Evolutionary conservation across 1,140 invertebrate species (phyloP), one percentile per base, ranked within the genome.

Genomic region (Neodiprion virginianus): DNA sequence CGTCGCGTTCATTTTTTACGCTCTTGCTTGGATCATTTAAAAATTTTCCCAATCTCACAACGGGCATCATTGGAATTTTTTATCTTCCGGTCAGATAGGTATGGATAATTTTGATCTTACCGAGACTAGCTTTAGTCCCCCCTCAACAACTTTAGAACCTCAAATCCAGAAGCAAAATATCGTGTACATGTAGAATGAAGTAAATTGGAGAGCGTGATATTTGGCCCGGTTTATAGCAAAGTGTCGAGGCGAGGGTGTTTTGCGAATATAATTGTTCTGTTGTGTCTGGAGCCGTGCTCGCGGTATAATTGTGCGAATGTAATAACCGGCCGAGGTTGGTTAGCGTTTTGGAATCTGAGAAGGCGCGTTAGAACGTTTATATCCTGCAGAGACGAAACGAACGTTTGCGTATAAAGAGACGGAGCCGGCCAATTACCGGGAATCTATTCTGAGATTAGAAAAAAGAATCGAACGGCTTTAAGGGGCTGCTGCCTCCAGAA

Each of bases 361-460:
- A 40, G 2, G 28, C 28, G 28, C 5, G 28, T 4, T 40, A 40
- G 2, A 40, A 40, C 28, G 28, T 40, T 40, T 40, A 40, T 40
- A 40, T 40, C 28, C 1, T 40, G 53, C 53, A 61, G 11, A 9
- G 53, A 17, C 5, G n/a, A 3, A 61, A 17, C 4, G 53, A 14
- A 61, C n/a, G n/a, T 12, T 17, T 40, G 53, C 53, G 53, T 61
- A 61, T 14, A 17, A 61, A 17, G 11, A 17, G n/a, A 14, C n/a
- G 53, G 53, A 17, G 53, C n/a, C 53, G 53, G 53, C 53, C 53
- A 61, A 61, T 61, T 61, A 61, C 53, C n/a, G 53, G 53, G 53
- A 61, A 17, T 17, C 53, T 61, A 61, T 61, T 61, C 53, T 61
- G 53, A 61, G 53, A 61, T 61, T 61, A 61, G 53, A 61, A 61